Conservation (phyloP, 1,140 invertebrate species). For the Meloidogyne chitwoodi region DNA sequence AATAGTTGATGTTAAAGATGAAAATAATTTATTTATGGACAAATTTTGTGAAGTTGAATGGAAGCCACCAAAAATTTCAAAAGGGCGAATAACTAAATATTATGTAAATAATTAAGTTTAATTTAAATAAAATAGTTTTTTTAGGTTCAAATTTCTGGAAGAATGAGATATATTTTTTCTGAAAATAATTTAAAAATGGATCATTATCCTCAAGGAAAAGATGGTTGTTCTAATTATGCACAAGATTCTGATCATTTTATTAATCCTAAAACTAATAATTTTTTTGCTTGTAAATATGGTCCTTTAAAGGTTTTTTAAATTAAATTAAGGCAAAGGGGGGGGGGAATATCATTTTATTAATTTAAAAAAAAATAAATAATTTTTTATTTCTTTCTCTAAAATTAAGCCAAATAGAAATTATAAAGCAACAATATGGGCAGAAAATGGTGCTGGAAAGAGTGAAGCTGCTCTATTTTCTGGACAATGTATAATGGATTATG, state of each 20-base stretch:
- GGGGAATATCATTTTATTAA: too few relatives aligned
- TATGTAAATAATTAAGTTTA: constrained; percentile 17
- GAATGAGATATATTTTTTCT: constrained; percentile 32
- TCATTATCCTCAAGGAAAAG: constrained; percentile 29
- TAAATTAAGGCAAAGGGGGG: too few relatives aligned
- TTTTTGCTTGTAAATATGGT: constrained; percentile 57
- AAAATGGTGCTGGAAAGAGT: constrained; percentile 54
- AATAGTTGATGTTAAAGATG: constrained; percentile 35
- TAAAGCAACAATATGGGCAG: constrained; percentile 56
- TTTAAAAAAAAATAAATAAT: too few relatives aligned
- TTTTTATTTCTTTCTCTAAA: too few relatives aligned
- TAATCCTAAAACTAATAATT: constrained; percentile 36
- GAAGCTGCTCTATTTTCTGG: constrained; percentile 33
- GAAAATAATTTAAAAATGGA: neutral
- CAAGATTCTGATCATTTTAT: constrained; percentile 23
- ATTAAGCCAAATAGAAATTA: constrained; percentile 58
- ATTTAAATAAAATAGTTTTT: constrained; percentile 6
- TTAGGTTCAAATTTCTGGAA: constrained; percentile 46
- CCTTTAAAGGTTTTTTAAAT: constrained; percentile 47
- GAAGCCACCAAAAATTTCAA: constrained; percentile 22
- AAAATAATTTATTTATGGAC: neutral
- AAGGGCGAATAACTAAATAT: constrained; percentile 38
- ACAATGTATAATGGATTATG: constrained; percentile 56
- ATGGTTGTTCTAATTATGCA: constrained; percentile 38
- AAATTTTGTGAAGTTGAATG: constrained; percentile 49